Evolutionary conservation across 2,888 invertebrate species (phyloP), one percentile per base, ranked within the genome.

Genomic region (Temnothorax rugatulus): DNA sequence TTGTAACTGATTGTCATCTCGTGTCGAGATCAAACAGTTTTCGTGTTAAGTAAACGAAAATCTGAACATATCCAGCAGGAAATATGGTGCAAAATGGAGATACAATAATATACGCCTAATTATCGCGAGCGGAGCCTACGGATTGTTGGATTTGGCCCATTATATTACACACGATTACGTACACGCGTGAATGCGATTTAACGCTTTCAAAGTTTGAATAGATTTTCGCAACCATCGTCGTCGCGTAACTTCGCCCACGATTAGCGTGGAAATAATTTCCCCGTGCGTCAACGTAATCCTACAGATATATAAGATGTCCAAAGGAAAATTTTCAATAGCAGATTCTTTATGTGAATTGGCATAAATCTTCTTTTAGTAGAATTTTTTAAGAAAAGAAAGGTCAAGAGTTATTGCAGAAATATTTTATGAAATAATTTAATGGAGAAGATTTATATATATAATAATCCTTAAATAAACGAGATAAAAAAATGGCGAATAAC

Each of bases 1-100:
- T 57, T 69, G 47, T 29, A 18, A 57, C 29, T 79, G 77, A 57
- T 79, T 79, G 79, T 79, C 47, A 50, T 59, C 47, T 71, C 59
- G 25, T 18, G 47, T 21, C 71, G 18, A 69, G 15, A 38, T 54
- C 52, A 18, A 76, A 34, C n/a, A 59, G 34, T 25, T 13, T 11
- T 38, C 11, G 13, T 68, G 41, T 57, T 25, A 25, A 15, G 41
- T 11, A 41, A 64, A 38, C 0, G 18, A 25, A 50, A 59, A n/a
- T 59, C 18, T 47, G 34, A 69, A 11, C 34, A 13, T n/a, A 77
- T 29, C 41, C 41, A 50, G 18, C 25, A 2, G n/a, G 4, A 41
- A 54, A 77, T 52, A 18, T 52, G n/a, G 15, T 29, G 2, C 18
- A 11, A 15, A 66, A 29, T 68, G 29, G 13, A 68, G 41, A 77